Conservation (phyloP, 2,113 vertebrate genomes). For the Hypanus sabinus region DNA sequence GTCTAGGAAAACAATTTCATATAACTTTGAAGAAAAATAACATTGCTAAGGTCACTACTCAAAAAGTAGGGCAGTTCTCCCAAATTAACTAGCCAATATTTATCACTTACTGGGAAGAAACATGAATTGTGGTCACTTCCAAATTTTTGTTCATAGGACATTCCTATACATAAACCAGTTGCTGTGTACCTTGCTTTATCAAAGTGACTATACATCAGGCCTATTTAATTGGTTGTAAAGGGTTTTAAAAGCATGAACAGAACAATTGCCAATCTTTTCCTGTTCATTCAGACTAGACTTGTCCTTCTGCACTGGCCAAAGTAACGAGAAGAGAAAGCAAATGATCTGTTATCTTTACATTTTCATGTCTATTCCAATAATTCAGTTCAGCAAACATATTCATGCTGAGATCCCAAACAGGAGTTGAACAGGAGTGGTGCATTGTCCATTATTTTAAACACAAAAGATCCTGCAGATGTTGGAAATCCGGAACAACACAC, state of each 20-base stretch:
- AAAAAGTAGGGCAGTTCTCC: background rate
- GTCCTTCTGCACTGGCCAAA: no score
- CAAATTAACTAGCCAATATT: background rate
- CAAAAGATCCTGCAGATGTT: no score
- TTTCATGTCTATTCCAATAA: no score
- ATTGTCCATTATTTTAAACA: no score
- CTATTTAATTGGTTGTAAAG: background rate
- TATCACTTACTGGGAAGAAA: background rate
- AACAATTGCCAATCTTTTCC: no score
- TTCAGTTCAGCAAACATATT: no score
- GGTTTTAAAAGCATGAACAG: background rate
- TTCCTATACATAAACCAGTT: background rate
- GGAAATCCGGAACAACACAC: no score
- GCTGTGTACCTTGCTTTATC: background rate
- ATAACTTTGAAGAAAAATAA: background rate
- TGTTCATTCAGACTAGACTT: no score
- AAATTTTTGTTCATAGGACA: background rate
- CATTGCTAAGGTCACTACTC: background rate
- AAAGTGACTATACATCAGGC: background rate
- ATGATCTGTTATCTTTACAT: no score
- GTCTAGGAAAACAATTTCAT: background rate
- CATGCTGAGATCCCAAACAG: no score
- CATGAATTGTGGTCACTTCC: background rate
- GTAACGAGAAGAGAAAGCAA: no score
- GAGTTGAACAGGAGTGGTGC: no score